phyloP scores from a whole-genome alignment of 2,888 invertebrate species.

The Therioaphis trifolii region DNA sequence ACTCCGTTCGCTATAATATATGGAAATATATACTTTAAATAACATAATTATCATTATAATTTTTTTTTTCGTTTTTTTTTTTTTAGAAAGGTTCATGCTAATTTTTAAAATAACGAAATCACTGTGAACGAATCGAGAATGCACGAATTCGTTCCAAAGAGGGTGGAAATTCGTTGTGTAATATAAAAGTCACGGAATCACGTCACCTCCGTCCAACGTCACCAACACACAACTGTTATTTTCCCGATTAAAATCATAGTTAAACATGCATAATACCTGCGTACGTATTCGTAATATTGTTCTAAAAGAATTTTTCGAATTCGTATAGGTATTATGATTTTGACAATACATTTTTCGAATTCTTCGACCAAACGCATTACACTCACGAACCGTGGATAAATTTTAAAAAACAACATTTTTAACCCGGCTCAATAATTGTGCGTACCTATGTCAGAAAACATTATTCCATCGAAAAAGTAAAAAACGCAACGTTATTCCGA shows the following conservation, averaged over 20 bases:
- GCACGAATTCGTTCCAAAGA: constrained; percentile 1
- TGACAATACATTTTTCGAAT: too few species aligned
- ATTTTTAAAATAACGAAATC: constrained; percentile 40
- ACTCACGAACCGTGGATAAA: too few species aligned
- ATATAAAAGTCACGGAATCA: constrained; percentile 51
- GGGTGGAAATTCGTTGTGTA: constrained; percentile 23
- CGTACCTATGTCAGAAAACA: too few species aligned
- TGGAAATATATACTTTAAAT: background rate
- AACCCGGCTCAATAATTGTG: too few species aligned
- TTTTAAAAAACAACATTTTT: too few species aligned
- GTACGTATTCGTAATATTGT: too few species aligned
- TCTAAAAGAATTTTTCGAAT: too few species aligned
- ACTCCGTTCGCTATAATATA: background rate
- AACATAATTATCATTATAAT: constrained; percentile 24
- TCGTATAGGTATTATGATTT: too few species aligned
- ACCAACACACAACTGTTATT: constrained; percentile 25
- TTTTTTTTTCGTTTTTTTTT: too few species aligned
- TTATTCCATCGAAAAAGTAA: too few species aligned
- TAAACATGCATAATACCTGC: background rate
- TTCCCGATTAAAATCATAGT: constrained; percentile 21
- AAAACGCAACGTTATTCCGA: too few species aligned
- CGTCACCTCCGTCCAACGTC: background rate
- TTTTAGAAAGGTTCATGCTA: constrained; percentile 32
- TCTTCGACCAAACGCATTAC: too few species aligned
- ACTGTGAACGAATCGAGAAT: constrained; percentile 21